Evolutionary conservation across 2,797 vertebrate genomes (phyloP), one percentile per base, ranked within the genome.

Genomic region (Manis pentadactyla): DNA sequence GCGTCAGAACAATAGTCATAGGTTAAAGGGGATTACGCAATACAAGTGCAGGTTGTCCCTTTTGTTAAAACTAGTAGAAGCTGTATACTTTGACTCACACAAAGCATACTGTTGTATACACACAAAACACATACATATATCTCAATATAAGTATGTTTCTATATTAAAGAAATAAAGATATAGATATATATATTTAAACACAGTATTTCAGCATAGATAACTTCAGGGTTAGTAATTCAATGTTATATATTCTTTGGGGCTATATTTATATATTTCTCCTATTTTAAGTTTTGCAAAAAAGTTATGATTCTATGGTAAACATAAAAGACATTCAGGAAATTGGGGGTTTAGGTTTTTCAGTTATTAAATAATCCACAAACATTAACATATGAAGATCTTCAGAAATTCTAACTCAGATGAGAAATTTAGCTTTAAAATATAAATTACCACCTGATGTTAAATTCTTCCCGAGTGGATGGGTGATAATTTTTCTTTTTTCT

Each of bases 291-390:
- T 85, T 96, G 6, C 0, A 1, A 81, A 77, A 77, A 23, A 84
- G 37, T 66, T 39, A 55, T 86, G 71, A 59, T 73, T 94, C 13
- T 61, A 64, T 61, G 46, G 4, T 79, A 42, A 73, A 94, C 14
- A 63, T 9, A 87, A 94, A 64, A 74, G 74, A 2, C 27, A 87
- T 71, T 63, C 12, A 90, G 64, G 21, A 66, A 96, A 92, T 90
- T 49, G 27, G 42, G 49, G 66, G 73, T 46, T 51, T 49, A 90
- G 94, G n/a, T 59, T 94, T 73, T 75, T 27, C 31, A 71, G 37
- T 90, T 97, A 31, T 55, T 71, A 85, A 94, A 69, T 94, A 94
- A 69, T 94, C 10, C 57, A 87, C 31, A 94, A 61, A 94, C 64
- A 39, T 39, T 31, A 55, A 37, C 31, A 89, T 85, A 79, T n/a